Conservation (phyloP, 2,113 vertebrate species). For the Xyliphius kryptos region DNA sequence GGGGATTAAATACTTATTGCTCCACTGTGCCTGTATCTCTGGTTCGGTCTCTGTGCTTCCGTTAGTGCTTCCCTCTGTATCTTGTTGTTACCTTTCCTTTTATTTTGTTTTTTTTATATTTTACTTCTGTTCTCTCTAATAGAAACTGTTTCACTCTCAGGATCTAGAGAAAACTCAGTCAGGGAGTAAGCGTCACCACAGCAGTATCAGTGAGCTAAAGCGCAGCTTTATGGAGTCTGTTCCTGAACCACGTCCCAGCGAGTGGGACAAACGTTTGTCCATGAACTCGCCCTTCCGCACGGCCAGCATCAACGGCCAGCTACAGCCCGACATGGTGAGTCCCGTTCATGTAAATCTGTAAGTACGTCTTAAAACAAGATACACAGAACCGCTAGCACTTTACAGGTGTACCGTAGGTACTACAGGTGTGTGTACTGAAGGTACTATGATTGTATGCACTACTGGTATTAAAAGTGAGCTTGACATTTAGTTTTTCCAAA, state of each 20-base stretch:
- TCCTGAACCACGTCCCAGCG: constrained; percentile 82
- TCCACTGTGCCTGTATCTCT: no score
- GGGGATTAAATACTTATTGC: no score
- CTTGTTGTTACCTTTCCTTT: constrained; percentile 12
- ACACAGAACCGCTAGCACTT: no score
- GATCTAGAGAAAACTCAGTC: constrained; percentile 93
- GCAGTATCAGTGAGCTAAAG: constrained; percentile 94
- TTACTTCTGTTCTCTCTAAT: background rate
- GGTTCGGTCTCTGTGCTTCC: background rate
- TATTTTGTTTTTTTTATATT: background rate
- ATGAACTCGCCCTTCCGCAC: constrained; percentile 90
- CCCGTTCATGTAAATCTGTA: constrained; percentile 30
- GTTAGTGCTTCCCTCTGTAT: background rate
- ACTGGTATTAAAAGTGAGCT: no score
- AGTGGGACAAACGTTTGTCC: constrained; percentile 96
- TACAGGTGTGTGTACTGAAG: no score
- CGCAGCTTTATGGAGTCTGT: constrained; percentile 97
- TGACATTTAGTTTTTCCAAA: no score
- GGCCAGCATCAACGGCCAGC: constrained; percentile 82
- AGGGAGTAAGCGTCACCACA: constrained; percentile 92
- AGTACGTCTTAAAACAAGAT: no score
- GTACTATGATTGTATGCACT: no score
- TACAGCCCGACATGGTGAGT: constrained; percentile 77
- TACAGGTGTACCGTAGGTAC: no score
- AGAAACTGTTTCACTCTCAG: constrained; percentile 51